Percentiles rank a stretch among this genome's conserved stretches.
Conservation (phyloP, 2,888 invertebrate species). For the Trypoxylon attenuatum region DNA sequence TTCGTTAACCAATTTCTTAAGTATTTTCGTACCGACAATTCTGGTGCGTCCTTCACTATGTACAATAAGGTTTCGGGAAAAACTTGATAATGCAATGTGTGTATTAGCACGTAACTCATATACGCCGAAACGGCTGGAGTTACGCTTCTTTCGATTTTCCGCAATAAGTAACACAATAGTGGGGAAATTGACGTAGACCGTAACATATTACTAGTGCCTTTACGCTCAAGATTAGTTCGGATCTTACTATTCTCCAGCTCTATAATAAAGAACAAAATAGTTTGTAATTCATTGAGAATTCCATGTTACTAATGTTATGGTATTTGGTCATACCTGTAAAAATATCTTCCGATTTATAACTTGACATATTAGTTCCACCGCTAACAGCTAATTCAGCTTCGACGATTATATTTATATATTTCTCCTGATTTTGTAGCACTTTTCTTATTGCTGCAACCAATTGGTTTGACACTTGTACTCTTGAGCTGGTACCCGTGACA, state of each 20-base stretch:
- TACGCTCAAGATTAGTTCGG: too few species aligned
- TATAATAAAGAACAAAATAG: too few species aligned
- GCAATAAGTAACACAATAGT: conserved; percentile 68
- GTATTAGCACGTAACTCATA: conserved; percentile 71
- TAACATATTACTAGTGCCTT: too few species aligned
- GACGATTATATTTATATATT: conserved; percentile 57
- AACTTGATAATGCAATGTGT: conserved; percentile 80
- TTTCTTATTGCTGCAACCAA: conserved; percentile 59
- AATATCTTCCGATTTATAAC: conserved; percentile 55
- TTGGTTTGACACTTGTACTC: conserved; percentile 57
- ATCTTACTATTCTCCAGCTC: too few species aligned
- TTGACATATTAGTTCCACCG: too few species aligned
- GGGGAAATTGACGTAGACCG: conserved; percentile 60
- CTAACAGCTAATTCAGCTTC: conserved; percentile 54
- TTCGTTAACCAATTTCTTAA: conserved; percentile 76
- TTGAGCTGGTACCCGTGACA: conserved; percentile 56
- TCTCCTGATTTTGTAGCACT: conserved; percentile 55
- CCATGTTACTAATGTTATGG: not conserved
- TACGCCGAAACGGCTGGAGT: conserved; percentile 41
- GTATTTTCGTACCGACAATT: conserved; percentile 74
- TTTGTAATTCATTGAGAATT: too few species aligned
- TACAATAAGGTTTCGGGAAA: conserved; percentile 76
- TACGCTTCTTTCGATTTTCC: conserved; percentile 71
- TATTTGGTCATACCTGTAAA: conserved; percentile 29
- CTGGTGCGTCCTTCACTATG: conserved; percentile 74